Evolutionary conservation across 2,797 vertebrate genomes (phyloP), one percentile per base, ranked within the genome.

Genomic region (Schizopygopsis pylzovi): DNA sequence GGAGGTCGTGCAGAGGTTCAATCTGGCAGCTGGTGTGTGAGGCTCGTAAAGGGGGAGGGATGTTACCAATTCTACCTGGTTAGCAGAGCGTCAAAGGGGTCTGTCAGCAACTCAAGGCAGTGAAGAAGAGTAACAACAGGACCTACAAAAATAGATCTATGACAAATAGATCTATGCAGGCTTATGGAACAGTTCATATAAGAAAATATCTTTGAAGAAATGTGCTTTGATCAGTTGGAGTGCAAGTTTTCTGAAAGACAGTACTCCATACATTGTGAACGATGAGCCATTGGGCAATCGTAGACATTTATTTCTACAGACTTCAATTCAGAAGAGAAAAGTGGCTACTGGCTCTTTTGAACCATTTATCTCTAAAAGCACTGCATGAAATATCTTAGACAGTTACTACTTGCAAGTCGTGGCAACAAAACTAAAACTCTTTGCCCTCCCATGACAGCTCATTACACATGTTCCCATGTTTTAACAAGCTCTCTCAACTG

Each of bases 1-100:
- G 65, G 59, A 88, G 85, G 80, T 87, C 68, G 41, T 79, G 71
- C 52, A 87, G 86, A 88, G 72, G 83, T 86, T 88, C 71, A 82
- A 75, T 86, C 82, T 90, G 87, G 87, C 82, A 88, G 82, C 85
- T 88, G 85, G 56, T 84, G 83, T 87, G 49, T 67, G 83, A 76
- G 78, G 83, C 63, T 86, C 52, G 68, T 81, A 79, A 77, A 63
- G 67, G 41, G 41, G 79, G 68, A 68, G 49, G 81, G 72, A 79
- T 56, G 52, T 68, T 33, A 54, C 20, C 72, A 73, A 15, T 52
- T 79, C 39, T 85, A 82, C 56, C 81, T 79, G 82, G 72, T 43
- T 68, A 73, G 41, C 54, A 45, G 68, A 81, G 52, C 9, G 6
- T 45, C 10, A 72, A 71, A 76, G 65, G 77, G 81, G 81, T 87